Evolutionary conservation across 2,113 vertebrate genomes (phyloP).

Genomic region (Cochlearius cochlearius): DNA sequence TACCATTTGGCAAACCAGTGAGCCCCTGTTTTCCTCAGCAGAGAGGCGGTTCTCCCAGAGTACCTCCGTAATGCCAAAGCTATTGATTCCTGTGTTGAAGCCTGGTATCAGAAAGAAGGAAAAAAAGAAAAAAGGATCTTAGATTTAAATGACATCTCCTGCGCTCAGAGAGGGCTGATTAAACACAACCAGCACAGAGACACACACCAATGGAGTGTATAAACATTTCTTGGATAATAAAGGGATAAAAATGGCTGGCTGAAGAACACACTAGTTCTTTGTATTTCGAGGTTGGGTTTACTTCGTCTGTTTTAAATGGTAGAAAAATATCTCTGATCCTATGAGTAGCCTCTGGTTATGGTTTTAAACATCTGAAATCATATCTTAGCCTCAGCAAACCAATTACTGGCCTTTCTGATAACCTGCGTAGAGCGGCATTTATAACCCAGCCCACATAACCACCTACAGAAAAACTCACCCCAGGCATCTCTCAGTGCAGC

Average conservation of each 20-base stretch:
- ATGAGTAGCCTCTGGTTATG: not conserved
- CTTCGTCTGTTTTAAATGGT: not conserved
- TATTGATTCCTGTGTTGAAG: not conserved
- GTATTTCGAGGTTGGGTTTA: not conserved
- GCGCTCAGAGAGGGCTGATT: not conserved
- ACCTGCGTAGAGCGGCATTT: rapidly evolving
- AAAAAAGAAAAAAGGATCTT: not conserved
- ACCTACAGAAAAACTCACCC: not conserved
- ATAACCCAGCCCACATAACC: not conserved
- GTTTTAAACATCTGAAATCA: not conserved
- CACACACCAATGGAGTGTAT: rapidly evolving
- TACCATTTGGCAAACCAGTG: not conserved
- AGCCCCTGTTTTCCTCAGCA: not conserved
- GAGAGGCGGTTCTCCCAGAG: not conserved
- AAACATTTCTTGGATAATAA: not conserved
- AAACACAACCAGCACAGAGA: not conserved
- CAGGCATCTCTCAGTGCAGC: not conserved
- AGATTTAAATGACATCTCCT: not conserved
- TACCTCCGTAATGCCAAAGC: not conserved
- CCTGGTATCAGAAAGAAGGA: not conserved
- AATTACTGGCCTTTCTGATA: not conserved
- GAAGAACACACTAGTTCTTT: not conserved
- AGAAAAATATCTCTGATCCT: not conserved
- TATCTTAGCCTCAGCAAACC: not conserved
- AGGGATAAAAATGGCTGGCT: not conserved